Evolutionary conservation across 2,888 invertebrate species (phyloP).

Genomic region (Glaucopsyche alexis): DNA sequence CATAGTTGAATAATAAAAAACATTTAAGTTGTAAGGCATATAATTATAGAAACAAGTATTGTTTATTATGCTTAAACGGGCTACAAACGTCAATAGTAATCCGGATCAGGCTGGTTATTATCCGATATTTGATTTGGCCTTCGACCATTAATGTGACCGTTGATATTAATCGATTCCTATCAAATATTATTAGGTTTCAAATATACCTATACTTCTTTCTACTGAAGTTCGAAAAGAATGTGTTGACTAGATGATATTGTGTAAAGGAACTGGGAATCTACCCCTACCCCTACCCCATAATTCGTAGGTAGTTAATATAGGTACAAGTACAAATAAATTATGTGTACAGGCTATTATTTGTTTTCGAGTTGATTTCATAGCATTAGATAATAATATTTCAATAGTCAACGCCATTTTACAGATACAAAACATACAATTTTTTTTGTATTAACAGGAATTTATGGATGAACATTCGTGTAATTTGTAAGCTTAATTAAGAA

Average conservation of each 20-base stretch:
- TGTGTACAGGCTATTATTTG: conserved; percentile 1
- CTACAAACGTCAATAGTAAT: not conserved
- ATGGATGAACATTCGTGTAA: not conserved
- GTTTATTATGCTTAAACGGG: not conserved
- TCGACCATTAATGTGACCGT: not conserved
- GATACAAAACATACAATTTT: not conserved
- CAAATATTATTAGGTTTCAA: no score
- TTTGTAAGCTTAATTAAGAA: not conserved
- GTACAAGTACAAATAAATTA: not conserved
- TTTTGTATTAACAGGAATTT: conserved; percentile 4
- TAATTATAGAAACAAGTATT: conserved; percentile 2
- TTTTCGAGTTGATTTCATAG: conserved; percentile 21
- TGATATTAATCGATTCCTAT: no score
- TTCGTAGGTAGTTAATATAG: not conserved
- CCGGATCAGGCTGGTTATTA: not conserved
- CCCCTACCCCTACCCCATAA: no score
- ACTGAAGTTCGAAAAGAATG: no score
- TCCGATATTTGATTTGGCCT: not conserved
- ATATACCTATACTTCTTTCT: no score
- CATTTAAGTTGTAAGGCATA: not conserved
- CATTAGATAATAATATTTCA: conserved; percentile 4
- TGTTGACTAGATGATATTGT: no score
- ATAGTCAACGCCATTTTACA: not conserved
- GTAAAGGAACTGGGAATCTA: no score
- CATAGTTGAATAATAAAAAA: not conserved